A percentile compares a stretch with the other conserved stretches of the same genome.
Evolutionary conservation across 35 echinoderm and acorn worm species (phyloP).

Genomic region (Chiridota heheva): DNA sequence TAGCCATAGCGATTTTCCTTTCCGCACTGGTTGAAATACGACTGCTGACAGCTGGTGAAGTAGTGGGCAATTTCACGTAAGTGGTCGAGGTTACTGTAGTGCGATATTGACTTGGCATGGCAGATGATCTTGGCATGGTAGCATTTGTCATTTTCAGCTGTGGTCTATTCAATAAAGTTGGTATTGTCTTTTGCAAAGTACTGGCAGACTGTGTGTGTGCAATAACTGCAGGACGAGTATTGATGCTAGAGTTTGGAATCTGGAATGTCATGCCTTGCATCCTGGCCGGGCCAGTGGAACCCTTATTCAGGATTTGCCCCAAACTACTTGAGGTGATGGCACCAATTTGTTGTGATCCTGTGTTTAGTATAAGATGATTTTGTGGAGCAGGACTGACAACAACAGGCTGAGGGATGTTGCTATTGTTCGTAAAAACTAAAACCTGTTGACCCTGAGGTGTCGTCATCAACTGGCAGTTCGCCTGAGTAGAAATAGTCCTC

Average conservation of each 20-base stretch:
- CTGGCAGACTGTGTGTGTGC: neutral
- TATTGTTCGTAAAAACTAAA: slow-evolving; percentile 25
- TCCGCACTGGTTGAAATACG: neutral
- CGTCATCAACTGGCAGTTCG: slow-evolving; percentile 19
- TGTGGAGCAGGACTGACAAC: slow-evolving; percentile 31
- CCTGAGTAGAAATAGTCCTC: slow-evolving; percentile 28
- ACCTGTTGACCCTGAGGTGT: slow-evolving; percentile 47
- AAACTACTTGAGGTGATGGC: neutral
- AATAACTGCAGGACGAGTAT: neutral
- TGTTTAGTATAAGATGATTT: slow-evolving; percentile 14
- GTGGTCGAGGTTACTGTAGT: neutral
- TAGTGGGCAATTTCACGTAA: neutral
- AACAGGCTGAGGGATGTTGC: slow-evolving; percentile 43
- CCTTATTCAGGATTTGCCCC: neutral
- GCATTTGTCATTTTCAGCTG: too few relatives aligned
- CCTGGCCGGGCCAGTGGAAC: neutral
- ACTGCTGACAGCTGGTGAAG: neutral
- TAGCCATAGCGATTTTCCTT: neutral
- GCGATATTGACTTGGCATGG: too few relatives aligned
- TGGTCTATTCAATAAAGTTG: too few relatives aligned
- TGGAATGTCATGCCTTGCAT: too few relatives aligned
- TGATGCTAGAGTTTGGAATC: neutral
- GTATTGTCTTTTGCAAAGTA: too few relatives aligned
- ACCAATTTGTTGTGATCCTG: neutral
- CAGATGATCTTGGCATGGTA: too few relatives aligned